Conservation (phyloP, 2,797 vertebrate genomes). For the Setipinna tenuifilis region DNA sequence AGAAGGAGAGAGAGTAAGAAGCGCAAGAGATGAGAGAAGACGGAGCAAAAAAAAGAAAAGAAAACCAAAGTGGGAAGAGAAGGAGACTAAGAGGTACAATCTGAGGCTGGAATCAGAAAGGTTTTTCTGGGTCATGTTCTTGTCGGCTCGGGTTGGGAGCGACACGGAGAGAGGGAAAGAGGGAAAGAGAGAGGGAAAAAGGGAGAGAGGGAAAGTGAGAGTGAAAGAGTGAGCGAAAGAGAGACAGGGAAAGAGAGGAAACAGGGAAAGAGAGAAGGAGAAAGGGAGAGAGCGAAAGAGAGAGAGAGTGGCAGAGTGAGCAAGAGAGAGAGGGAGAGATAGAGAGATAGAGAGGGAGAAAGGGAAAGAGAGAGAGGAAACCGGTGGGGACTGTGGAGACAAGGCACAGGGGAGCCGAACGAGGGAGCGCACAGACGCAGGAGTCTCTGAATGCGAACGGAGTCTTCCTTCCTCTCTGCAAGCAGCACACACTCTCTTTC, state of each 20-base stretch:
- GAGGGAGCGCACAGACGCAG: background rate
- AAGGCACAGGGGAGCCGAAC: background rate
- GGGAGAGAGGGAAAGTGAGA: background rate
- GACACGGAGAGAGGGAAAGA: conserved; percentile 26
- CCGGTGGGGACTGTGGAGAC: conserved; percentile 1
- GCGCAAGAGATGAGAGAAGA: conserved; percentile 1
- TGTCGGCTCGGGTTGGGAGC: conserved; percentile 46
- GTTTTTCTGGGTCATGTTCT: conserved; percentile 60
- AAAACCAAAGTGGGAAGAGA: background rate
- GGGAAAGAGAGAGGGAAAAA: no score
- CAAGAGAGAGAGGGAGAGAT: no score
- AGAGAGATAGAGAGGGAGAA: background rate
- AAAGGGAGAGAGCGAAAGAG: background rate
- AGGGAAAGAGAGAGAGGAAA: background rate
- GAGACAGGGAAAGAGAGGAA: background rate
- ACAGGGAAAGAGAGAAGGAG: background rate
- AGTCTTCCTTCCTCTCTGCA: background rate
- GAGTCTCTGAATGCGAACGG: background rate
- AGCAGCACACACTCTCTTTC: background rate
- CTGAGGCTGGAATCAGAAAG: conserved; percentile 49
- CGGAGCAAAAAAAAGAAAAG: background rate
- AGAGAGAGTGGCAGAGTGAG: background rate
- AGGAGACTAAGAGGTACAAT: conserved; percentile 35
- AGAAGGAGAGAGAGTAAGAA: background rate
- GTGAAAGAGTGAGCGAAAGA: background rate